Conservation (phyloP, 2,797 vertebrate species). For the Gobionotothen gibberifrons region DNA sequence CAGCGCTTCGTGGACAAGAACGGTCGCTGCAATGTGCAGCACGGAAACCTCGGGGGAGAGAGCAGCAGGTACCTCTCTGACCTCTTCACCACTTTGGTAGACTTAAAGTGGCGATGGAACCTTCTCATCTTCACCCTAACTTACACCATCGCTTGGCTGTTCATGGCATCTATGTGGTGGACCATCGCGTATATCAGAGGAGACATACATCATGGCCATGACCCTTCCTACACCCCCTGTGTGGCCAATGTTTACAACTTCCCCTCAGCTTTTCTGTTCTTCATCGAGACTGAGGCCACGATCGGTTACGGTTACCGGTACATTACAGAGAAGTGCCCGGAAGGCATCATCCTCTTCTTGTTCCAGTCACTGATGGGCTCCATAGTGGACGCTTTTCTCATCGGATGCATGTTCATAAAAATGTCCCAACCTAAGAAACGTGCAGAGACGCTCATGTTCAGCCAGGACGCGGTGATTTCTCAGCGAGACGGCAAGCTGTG, state of each 20-base stretch:
- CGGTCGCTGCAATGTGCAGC: slow-evolving; percentile 93
- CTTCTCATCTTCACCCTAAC: slow-evolving; percentile 92
- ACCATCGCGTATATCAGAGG: slow-evolving; percentile 92
- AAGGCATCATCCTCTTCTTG: slow-evolving; percentile 92
- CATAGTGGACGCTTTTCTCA: slow-evolving; percentile 93
- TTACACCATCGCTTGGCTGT: slow-evolving; percentile 93
- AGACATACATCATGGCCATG: slow-evolving; percentile 86
- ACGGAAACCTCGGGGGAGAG: slow-evolving; percentile 92
- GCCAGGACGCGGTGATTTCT: slow-evolving; percentile 89
- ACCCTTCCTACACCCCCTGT: slow-evolving; percentile 87
- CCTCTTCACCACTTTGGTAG: slow-evolving; percentile 93
- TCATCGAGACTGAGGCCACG: slow-evolving; percentile 93
- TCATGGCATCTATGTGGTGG: slow-evolving; percentile 96
- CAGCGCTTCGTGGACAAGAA: slow-evolving; percentile 96
- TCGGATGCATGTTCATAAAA: slow-evolving; percentile 96
- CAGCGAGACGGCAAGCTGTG: slow-evolving; percentile 92
- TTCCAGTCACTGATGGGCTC: slow-evolving; percentile 94
- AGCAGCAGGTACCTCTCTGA: slow-evolving; percentile 92
- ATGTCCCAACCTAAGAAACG: slow-evolving; percentile 96
- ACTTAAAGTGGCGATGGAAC: slow-evolving; percentile 95
- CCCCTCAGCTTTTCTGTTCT: slow-evolving; percentile 94
- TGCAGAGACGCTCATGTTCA: slow-evolving; percentile 95
- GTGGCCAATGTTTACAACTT: slow-evolving; percentile 96
- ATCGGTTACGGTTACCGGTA: slow-evolving; percentile 93
- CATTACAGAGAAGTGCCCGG: slow-evolving; percentile 93